Conservation (phyloP, 2,888 invertebrate species). For the Erebia aethiops region DNA sequence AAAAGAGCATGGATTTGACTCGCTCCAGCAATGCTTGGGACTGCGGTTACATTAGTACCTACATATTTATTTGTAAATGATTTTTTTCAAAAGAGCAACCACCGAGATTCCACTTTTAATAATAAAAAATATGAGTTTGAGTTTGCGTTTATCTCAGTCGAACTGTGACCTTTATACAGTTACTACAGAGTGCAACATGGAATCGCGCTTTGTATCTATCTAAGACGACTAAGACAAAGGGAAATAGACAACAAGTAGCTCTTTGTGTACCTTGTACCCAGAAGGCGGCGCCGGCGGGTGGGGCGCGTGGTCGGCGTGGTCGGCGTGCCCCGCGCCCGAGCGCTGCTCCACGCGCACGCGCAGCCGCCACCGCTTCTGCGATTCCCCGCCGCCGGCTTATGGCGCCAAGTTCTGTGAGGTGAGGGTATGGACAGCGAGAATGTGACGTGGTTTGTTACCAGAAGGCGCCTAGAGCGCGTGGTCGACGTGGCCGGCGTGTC, state of each 20-base stretch:
- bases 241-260: not conserved
- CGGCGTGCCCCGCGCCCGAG: constrained; percentile 90
- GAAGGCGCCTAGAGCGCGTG: constrained; percentile 88
- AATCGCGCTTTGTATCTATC: constrained; percentile 60
- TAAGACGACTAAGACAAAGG: constrained; percentile 78
- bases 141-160: no score
- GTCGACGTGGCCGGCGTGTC: constrained; percentile 94
- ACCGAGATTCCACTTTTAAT: no score
- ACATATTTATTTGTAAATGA: no score
- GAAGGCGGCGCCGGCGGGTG: constrained; percentile 90
- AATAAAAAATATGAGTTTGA: no score
- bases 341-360: constrained; percentile 83
- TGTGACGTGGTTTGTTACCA: not conserved
- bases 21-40: no score
- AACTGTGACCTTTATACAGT: no score
- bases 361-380: constrained; percentile 93
- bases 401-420: constrained; percentile 95
- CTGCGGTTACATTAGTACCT: no score
- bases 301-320: constrained; percentile 93
- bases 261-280: constrained; percentile 51
- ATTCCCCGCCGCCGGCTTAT: constrained; percentile 93
- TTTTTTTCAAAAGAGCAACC: no score
- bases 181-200: no score
- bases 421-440: constrained; percentile 39
- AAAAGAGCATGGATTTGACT: no score